Evolutionary conservation across 2,113 vertebrate species (phyloP), one percentile per base, ranked within the genome.

Genomic region (Balaeniceps rex): DNA sequence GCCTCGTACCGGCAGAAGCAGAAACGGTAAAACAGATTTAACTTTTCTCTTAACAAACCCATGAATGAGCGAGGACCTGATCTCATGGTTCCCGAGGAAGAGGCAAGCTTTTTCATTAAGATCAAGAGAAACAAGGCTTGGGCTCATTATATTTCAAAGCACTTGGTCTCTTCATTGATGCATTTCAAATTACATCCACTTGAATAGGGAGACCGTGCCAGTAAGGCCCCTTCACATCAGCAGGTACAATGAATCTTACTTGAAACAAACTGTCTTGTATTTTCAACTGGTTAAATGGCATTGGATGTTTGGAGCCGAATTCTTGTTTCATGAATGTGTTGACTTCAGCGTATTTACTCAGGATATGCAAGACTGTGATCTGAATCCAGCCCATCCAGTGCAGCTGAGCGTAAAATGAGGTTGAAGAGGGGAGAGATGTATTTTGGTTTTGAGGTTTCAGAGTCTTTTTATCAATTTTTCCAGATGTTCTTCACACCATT

Each of bases 401-500:
- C 84, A 71, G 87, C 79, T 58, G 58, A 94, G 71, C 1, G 0
- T 88, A 88, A 95, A 95, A 88, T 63, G 68, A 76, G 66, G 68
- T 47, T 85, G 68, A 91, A 83, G 55, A 80, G 49, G 15, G 38
- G 26, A 95, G 80, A 93, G 78, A 29, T 95, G 31, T 90, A 55
- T 90, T 95, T 95, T 86, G 78, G 58, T 40, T 46, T 87, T 85
- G 70, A 94, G 86, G 57, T 82, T 91, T 90, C 55, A 33, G 78
- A 69, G 80, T 38, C 44, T 94, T 90, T 94, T 94, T 92, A 96
- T 94, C 97, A 96, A 12, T 87, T 96, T 97, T 97, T 96, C 94
- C 97, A 97, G 94, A 96, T 97, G 96, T 96, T 93, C 81, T 93
- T 97, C 10, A 19, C 87, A 90, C 77, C 54, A 28, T 94, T 97